Evolutionary conservation across 1,140 invertebrate species (phyloP).

Genomic region (Matsumurasca onukii): DNA sequence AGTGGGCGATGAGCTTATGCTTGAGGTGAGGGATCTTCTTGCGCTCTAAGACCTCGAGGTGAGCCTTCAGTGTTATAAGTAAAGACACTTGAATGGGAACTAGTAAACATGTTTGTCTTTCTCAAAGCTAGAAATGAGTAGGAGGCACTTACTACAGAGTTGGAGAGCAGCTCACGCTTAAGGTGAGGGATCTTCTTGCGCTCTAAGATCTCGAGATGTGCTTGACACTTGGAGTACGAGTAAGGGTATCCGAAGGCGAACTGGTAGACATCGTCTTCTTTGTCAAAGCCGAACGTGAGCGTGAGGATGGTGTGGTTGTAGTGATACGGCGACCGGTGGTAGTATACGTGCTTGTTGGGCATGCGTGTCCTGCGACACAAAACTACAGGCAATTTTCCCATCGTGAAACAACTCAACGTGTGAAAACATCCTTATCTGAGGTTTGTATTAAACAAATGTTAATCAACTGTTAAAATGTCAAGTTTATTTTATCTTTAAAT

Average conservation of each 20-base stretch:
- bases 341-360: conserved; percentile 86
- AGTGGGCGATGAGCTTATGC: conserved; percentile 65
- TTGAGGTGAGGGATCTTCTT: conserved; percentile 60
- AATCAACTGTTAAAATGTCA: too few relatives aligned
- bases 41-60: conserved; percentile 75
- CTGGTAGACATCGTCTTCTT: conserved; percentile 89
- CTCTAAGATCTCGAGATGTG: conserved; percentile 78
- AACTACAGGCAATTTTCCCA: too few relatives aligned
- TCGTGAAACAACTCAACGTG: too few relatives aligned
- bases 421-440: too few relatives aligned
- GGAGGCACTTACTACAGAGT: conserved; percentile 69
- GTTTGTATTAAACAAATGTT: too few relatives aligned
- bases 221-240: conserved; percentile 86
- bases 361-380: conserved; percentile 70
- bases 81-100: too few relatives aligned
- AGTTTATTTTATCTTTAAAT: neutral
- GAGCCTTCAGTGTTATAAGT: too few relatives aligned
- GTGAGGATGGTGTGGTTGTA: conserved; percentile 91
- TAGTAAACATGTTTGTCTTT: too few relatives aligned
- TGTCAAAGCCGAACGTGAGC: conserved; percentile 92
- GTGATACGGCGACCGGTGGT: conserved; percentile 88
- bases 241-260: conserved; percentile 93
- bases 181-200: conserved; percentile 60
- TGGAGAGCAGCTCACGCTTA: conserved; percentile 66
- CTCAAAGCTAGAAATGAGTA: too few relatives aligned